Base-by-base conservation (phyloP, 2,797 vertebrate genomes). In the Sphaeramia orbicularis region DNA sequence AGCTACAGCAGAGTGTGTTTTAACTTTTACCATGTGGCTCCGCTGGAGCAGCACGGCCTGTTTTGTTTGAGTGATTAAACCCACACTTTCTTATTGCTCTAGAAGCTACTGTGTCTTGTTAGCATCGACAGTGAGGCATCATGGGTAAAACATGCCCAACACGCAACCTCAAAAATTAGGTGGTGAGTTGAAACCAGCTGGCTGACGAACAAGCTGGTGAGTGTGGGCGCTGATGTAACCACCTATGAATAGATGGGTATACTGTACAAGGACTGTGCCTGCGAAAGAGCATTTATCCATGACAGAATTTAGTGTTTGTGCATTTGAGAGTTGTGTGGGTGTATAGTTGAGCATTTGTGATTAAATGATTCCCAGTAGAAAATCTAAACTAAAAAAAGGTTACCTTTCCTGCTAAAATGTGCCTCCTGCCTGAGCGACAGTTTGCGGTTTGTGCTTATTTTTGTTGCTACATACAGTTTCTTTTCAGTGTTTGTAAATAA, bases 191-290 rank as follows among this genome's bases (percentile, higher is more conserved):
- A 74, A 81, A 85, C 79, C 87, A 85, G 71, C 77, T 80, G 76
- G 76, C 65, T 76, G 71, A 74, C 74, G 76, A 81, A 83, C 71
- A 71, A 63, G 84, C 74, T 78, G 78, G 64, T 55, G 74, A 78
- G 68, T 41, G 78, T 81, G 72, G 85, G 83, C 55, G 65, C 63
- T 77, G 81, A 87, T 79, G 71, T 63, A 84, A 84, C 42, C 0
- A 1, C 42, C 82, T 80, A 86, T 81, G 74, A 89, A 87, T 84
- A 91, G 71, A 86, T 24, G 21, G 58, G 71, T 47, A 58, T 71
- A 66, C 56, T 74, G 72, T 71, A 73, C 55, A 10, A 65, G 50
- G 54, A 63, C 35, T 19, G 48, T 42, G 64, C 55, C 67, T 38
- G 10, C 18, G 52, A 50, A 10, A n/a, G 45, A 71, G 66, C 18